Evolutionary conservation across 2,888 invertebrate genomes (phyloP), one percentile per base, ranked within the genome.

Genomic region (Auanema freiburgensis): DNA sequence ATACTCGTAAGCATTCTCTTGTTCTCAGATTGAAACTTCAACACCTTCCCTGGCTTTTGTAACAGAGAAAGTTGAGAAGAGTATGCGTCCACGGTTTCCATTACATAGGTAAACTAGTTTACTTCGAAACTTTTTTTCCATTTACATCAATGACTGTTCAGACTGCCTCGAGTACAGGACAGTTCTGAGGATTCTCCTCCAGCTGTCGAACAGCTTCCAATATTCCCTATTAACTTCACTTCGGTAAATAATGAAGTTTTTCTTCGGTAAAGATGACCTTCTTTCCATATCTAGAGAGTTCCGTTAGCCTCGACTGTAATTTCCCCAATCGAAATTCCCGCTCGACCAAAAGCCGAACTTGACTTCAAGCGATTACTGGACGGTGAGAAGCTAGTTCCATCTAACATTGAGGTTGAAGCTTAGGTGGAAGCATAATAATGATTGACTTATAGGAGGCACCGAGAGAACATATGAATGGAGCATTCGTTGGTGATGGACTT

Each of bases 331-430:
- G 71, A 71, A 59, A 72, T 72, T 23, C 72, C 72, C 5, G 44
- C 65, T 21, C 56, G 72, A 40, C 72, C 72, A 43, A 42, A 55
- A 21, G 72, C 72, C 10, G 72, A 73, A 25, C 49, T 71, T 6
- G 59, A 60, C 14, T 69, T 60, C 25, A 49, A 42, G 1, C 64
- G 58, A 18, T 42, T 55, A 3, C 49, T 59, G 16, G 65, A 65
- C 21, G 58, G 58, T 43, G 21, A 50, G 12, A 16, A n/a, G 51
- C 52, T 57, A 18, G 33, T 53, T 63, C 3, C 33, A 33, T 33
- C 33, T 3, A 33, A 33, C 8, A 5, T 5, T 33, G 33, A 33
- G 33, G 33, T 33, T 33, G 3, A 8, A 33, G 33, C 33, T 33
- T 33, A 8, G 33, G 8, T 3, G 33, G 8, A 33, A 8, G 33